Evolutionary conservation across 2,113 vertebrate species (phyloP), one percentile per base, ranked within the genome.

Genomic region (Tetrao urogallus): DNA sequence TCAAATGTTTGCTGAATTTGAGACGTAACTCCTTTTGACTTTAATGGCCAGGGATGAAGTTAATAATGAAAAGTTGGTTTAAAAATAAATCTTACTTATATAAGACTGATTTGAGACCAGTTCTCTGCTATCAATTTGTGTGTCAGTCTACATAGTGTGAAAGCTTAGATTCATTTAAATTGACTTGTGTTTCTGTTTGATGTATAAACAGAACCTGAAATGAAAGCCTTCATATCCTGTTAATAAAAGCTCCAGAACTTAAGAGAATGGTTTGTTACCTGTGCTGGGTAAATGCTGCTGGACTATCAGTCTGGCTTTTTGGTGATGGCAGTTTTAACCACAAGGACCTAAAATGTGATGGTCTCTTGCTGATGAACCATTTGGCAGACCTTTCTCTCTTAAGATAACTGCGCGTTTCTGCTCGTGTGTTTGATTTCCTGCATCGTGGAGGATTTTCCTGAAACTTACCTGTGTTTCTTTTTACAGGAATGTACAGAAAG

Each of bases 401-500:
- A 5, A 61, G 78, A 13, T 45, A 75, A 72, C 34, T 67, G 50
- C 48, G 9, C 6, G 0, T 38, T 4, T 63, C 11, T 94, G 16
- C 36, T 79, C 28, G 22, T 47, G 9, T 66, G 52, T 79, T 54
- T 85, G 50, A 20, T 45, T 76, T 69, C 27, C 50, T 76, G 71
- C 45, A 28, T 6, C 7, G 1, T 14, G 11, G n/a, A 89, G 71
- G 19, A 45, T 65, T 92, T 61, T 90, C 71, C 52, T 88, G 73
- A 82, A 57, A 81, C 57, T 64, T 18, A 72, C 20, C 11, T 70
- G 14, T 71, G 89, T 75, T 86, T 71, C 14, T 76, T 72, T 94
- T 93, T 86, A 4, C 92, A 99, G 99, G 97, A 99, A 98, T 1
- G 98, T 98, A 25, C 99, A 99, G 97, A 99, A 99, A 93, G 99